Conservation (phyloP, 2,888 invertebrate species). For the Diabrotica balteata region DNA sequence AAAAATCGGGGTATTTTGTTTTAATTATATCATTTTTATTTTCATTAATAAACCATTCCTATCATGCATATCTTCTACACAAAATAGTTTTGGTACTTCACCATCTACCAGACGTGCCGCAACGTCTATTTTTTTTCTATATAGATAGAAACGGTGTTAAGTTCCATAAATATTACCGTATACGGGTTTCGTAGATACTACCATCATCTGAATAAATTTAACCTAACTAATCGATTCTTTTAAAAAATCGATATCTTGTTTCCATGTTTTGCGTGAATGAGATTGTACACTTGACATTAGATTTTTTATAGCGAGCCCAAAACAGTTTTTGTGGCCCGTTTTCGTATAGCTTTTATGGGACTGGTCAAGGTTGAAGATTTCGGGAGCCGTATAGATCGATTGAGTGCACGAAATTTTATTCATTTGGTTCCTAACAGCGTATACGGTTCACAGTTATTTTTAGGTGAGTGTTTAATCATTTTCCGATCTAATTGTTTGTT, state of each 20-base stretch:
- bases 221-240: neutral
- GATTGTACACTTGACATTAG: neutral
- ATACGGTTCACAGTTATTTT: constrained; percentile 5
- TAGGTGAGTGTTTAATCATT: constrained; percentile 2
- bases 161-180: no score
- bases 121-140: no score
- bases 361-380: constrained; percentile 23
- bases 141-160: no score
- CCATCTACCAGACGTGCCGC: no score
- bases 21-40: no score
- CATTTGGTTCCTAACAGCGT: constrained; percentile 8
- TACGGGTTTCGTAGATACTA: no score
- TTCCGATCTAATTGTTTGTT: no score
- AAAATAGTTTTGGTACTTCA: no score
- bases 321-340: constrained; percentile 3
- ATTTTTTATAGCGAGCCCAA: constrained; percentile 10
- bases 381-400: constrained; percentile 19
- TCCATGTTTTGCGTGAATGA: neutral
- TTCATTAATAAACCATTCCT: no score
- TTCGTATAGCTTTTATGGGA: constrained; percentile 25
- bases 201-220: no score
- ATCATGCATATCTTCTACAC: no score
- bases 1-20: no score
- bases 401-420: constrained; percentile 9
- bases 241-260: neutral